Evolutionary conservation across 2,888 invertebrate genomes (phyloP).

Genomic region (Blastobasis lacticolella): DNA sequence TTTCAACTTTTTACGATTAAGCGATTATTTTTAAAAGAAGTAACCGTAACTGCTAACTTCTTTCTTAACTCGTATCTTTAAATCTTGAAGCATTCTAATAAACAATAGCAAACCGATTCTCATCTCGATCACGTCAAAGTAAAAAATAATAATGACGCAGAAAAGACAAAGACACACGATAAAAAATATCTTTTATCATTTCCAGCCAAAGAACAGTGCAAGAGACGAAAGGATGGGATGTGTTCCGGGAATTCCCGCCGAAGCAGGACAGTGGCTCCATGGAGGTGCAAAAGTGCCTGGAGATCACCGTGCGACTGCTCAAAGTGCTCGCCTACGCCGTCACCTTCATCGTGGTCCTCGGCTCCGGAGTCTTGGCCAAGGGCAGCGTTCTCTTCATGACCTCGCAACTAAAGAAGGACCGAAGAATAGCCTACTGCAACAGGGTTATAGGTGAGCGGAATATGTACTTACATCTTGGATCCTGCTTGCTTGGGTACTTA

Average conservation of each 20-base stretch:
- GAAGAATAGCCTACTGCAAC: conserved; percentile 87
- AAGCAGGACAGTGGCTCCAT: conserved; percentile 92
- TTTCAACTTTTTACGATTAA: too few species aligned
- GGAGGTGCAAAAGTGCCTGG: conserved; percentile 90
- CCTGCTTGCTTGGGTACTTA: too few species aligned
- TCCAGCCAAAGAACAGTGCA: conserved; percentile 86
- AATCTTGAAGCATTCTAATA: too few species aligned
- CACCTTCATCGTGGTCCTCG: conserved; percentile 89
- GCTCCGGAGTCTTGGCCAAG: conserved; percentile 90
- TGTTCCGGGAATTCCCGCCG: conserved; percentile 92
- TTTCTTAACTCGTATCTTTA: too few species aligned
- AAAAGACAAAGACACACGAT: neutral
- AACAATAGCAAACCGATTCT: too few species aligned
- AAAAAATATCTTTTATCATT: conserved; percentile 15
- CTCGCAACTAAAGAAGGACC: conserved; percentile 87
- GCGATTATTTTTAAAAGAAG: too few species aligned
- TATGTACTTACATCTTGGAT: neutral
- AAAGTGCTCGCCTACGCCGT: conserved; percentile 89
- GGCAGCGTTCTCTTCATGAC: conserved; percentile 93
- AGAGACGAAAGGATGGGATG: conserved; percentile 97
- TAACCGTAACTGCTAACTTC: too few species aligned
- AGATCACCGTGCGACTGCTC: conserved; percentile 86
- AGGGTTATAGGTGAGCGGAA: conserved; percentile 81
- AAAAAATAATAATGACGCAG: neutral
- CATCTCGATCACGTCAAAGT: too few species aligned